Conservation (phyloP, 2,888 invertebrate genomes). For the Aspidiotus rigidus region DNA sequence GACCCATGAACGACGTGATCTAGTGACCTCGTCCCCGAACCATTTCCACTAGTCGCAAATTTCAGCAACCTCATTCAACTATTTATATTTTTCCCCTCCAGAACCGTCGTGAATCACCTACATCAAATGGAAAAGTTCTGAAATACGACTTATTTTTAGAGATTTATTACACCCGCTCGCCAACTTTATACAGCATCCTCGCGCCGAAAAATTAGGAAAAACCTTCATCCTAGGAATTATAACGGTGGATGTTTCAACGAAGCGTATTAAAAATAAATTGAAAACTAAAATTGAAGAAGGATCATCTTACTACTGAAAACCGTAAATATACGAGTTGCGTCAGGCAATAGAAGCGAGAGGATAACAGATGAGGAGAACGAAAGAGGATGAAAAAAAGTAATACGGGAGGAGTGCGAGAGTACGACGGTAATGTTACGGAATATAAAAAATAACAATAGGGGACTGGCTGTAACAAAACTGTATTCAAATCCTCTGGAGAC, state of each 20-base stretch:
- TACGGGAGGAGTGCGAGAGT: not conserved
- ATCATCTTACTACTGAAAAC: slow-evolving; percentile 19
- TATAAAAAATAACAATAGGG: slow-evolving; percentile 1
- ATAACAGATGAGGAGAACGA: not conserved
- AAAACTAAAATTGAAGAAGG: slow-evolving; percentile 26
- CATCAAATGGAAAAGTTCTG: too few relatives aligned
- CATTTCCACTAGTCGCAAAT: too few relatives aligned
- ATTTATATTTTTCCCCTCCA: too few relatives aligned
- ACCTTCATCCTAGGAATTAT: not conserved
- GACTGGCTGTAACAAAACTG: slow-evolving; percentile 18
- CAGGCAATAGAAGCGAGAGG: not conserved
- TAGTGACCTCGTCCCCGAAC: too few relatives aligned
- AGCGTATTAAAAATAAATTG: slow-evolving; percentile 27
- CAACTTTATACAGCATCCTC: too few relatives aligned
- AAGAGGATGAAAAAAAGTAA: not conserved
- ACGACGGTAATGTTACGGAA: not conserved
- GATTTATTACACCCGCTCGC: too few relatives aligned
- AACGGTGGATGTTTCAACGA: slow-evolving; percentile 3
- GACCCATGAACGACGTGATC: too few relatives aligned
- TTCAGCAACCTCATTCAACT: too few relatives aligned
- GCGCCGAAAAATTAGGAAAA: not conserved
- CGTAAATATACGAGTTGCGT: slow-evolving; percentile 10
- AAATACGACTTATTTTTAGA: too few relatives aligned
- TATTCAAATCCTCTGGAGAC: slow-evolving; percentile 28
- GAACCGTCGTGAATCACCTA: too few relatives aligned